A percentile compares a stretch with the other conserved stretches of the same genome.
phyloP scores from a whole-genome alignment of 2,113 vertebrate species.

The Eudyptes chrysolophus region DNA sequence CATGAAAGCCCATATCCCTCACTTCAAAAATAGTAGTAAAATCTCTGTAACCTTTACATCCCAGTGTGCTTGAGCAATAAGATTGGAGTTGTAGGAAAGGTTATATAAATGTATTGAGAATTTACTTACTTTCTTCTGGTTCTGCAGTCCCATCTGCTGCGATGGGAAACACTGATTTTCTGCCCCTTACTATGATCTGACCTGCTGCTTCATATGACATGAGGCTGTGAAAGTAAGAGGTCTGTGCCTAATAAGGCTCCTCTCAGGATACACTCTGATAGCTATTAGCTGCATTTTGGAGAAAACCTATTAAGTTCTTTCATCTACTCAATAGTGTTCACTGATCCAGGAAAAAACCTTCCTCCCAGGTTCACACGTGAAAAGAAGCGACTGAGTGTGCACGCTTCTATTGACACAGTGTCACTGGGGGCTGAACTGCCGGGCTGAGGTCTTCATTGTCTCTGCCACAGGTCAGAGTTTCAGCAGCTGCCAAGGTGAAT shows the following conservation, averaged over 20 bases:
- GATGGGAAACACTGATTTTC: not conserved
- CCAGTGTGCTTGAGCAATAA: not conserved
- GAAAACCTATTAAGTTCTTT: not conserved
- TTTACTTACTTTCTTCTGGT: not conserved
- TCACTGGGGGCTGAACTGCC: not conserved
- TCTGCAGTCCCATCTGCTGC: not conserved
- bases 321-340: not conserved
- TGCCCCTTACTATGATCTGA: not conserved
- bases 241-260: not conserved
- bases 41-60: not conserved
- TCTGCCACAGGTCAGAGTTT: not conserved
- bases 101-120: not conserved
- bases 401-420: not conserved
- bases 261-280: not conserved
- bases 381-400: not conserved
- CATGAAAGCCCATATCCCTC: not conserved
- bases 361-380: not conserved
- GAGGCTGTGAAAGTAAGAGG: not conserved
- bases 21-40: not conserved
- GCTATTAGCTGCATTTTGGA: not conserved
- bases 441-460: not conserved
- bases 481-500: not conserved
- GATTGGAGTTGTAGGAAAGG: not conserved
- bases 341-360: not conserved
- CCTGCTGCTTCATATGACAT: not conserved